These are phyloP conservation scores for Lepidurus apus DNA, from an alignment of 1,140 invertebrate genomes.

Conservation along the genomic window DNA sequence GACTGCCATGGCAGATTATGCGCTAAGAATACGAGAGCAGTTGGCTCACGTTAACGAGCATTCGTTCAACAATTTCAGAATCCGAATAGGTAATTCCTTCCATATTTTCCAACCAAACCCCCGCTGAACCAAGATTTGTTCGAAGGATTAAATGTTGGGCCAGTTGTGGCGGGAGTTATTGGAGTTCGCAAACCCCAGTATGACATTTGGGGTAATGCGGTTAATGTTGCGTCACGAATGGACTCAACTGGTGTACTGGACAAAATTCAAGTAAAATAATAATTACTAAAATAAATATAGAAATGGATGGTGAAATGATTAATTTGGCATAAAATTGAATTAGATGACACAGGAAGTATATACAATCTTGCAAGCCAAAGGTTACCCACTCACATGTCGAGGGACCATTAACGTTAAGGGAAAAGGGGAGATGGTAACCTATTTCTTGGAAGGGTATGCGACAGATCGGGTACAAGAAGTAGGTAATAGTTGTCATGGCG, in stretches of 20 bases:
- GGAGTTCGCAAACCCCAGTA: constrained; percentile 87
- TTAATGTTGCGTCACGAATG: constrained; percentile 87
- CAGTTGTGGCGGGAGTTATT: constrained; percentile 92
- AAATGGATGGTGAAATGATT: constrained; percentile 20
- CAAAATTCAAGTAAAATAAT: constrained; percentile 65
- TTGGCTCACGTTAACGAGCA: constrained; percentile 88
- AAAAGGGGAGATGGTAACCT: constrained; percentile 91
- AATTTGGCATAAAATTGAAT: background rate
- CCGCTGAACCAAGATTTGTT: constrained; percentile 20
- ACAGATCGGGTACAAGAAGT: constrained; percentile 31
- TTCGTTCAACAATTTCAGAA: constrained; percentile 93
- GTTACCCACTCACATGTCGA: constrained; percentile 69
- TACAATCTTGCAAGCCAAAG: constrained; percentile 65
- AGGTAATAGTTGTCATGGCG: background rate
- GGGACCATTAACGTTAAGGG: constrained; percentile 86
- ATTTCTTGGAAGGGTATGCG: constrained; percentile 63
- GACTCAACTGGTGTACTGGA: constrained; percentile 75
- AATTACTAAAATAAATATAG: background rate
- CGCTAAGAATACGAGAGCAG: constrained; percentile 75
- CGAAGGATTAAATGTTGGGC: constrained; percentile 87
- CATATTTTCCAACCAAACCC: constrained; percentile 1
- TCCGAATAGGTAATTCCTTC: constrained; percentile 70
- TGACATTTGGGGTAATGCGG: constrained; percentile 90
- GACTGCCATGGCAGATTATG: constrained; percentile 85
- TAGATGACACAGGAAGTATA: constrained; percentile 82